These are phyloP conservation scores for Catharus minimus DNA, from an alignment of 2,113 vertebrate species.

Conservation along the genomic window DNA sequence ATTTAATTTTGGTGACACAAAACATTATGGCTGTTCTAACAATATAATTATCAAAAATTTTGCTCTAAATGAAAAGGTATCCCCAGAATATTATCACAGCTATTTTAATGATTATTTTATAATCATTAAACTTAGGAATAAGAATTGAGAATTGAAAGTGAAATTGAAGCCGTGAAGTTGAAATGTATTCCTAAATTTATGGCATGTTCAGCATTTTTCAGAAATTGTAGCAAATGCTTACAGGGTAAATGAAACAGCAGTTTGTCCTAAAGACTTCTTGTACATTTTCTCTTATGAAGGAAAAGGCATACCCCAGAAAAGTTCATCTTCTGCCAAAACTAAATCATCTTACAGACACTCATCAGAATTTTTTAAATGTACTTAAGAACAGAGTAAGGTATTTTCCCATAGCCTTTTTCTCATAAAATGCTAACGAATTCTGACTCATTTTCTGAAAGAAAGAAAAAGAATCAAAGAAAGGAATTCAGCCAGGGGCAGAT, in stretches of 20 bases:
- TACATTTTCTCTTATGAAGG: not conserved
- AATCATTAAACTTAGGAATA: not conserved
- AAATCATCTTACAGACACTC: not conserved
- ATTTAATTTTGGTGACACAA: not conserved
- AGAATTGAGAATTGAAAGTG: not conserved
- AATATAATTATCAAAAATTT: not conserved
- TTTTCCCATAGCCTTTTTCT: conserved; percentile 43
- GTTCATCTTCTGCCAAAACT: conserved; percentile 6
- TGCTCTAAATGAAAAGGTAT: not conserved
- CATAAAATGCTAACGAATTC: conserved; percentile 36
- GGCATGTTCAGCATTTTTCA: not conserved
- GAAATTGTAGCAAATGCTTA: not conserved
- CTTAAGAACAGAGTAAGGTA: conserved; percentile 3
- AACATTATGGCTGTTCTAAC: not conserved
- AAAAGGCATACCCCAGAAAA: conserved; percentile 25
- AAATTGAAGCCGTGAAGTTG: not conserved
- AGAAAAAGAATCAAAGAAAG: conserved; percentile 27
- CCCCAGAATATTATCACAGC: not conserved
- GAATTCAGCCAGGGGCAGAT: conserved; percentile 53
- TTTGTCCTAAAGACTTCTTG: not conserved
- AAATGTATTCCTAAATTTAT: not conserved
- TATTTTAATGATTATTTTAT: not conserved
- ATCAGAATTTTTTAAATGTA: not conserved
- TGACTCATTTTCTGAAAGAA: conserved; percentile 55
- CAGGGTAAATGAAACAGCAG: not conserved